Conservation (phyloP, 2,797 vertebrate species). For the Anas flavirostris region DNA sequence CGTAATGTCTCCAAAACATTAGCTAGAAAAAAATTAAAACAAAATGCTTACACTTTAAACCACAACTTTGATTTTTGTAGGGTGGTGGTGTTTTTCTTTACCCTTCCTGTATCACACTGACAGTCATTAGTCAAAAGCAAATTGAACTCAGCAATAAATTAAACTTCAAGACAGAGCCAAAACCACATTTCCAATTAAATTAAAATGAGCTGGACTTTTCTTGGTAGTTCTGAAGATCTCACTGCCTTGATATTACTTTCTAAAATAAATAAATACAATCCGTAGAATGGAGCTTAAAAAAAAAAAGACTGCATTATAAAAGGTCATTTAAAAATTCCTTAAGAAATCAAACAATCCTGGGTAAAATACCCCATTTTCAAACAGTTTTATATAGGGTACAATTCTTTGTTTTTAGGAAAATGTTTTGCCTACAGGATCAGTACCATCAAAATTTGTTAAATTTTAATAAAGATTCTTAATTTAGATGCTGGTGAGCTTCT, state of each 20-base stretch:
- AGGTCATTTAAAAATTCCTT: neutral
- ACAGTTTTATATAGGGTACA: accelerated
- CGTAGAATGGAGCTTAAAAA: neutral
- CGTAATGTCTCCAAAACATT: slow-evolving; percentile 97
- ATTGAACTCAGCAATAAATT: neutral
- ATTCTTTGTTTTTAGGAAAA: neutral
- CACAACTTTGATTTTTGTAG: neutral
- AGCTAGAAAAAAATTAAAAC: slow-evolving; percentile 77
- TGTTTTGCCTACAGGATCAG: neutral
- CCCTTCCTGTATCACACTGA: neutral
- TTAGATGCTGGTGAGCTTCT: neutral
- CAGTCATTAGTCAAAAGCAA: neutral
- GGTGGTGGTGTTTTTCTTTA: neutral
- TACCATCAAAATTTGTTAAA: neutral
- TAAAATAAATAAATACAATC: neutral
- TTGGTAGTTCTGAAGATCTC: neutral
- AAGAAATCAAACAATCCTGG: neutral
- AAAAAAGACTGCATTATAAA: neutral
- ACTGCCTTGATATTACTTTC: neutral
- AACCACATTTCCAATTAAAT: neutral
- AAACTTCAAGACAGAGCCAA: neutral
- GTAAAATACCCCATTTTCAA: neutral
- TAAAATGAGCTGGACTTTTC: neutral
- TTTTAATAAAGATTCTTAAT: neutral
- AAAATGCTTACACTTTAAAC: neutral